phyloP scores from a whole-genome alignment of 2,797 vertebrate genomes.

The Cryptoprocta ferox region DNA sequence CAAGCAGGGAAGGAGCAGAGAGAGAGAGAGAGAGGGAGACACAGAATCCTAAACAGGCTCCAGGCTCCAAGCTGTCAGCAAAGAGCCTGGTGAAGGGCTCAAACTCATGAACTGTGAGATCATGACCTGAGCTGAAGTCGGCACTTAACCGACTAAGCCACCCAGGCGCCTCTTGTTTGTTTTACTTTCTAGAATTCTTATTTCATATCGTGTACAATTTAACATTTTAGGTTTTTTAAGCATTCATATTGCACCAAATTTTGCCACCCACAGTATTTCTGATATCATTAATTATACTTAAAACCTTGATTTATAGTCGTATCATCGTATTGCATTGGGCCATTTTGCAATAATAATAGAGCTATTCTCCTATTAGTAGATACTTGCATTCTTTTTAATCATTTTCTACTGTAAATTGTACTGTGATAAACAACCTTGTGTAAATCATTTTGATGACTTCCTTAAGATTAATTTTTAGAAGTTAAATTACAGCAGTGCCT shows the following conservation, averaged over 20 bases:
- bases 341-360: neutral
- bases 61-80: no score
- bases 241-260: neutral
- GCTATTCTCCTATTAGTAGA: neutral
- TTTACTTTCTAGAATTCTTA: neutral
- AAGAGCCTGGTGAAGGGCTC: no score
- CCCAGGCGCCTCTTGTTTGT: neutral
- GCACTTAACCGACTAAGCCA: no score
- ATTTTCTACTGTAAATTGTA: neutral
- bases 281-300: neutral
- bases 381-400: neutral
- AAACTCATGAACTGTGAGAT: no score
- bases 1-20: no score
- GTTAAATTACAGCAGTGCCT: no score
- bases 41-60: no score
- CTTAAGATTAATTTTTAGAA: neutral
- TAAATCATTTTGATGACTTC: neutral
- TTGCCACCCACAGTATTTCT: neutral
- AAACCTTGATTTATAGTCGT: neutral
- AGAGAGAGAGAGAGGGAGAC: no score
- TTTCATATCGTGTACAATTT: neutral
- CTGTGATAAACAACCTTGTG: neutral
- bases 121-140: no score
- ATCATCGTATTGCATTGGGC: neutral
- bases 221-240: neutral